A percentile compares a stretch with the other conserved stretches of the same genome.
Evolutionary conservation across 1,140 invertebrate genomes (phyloP).

Genomic region (Drosophila chauvacae): DNA sequence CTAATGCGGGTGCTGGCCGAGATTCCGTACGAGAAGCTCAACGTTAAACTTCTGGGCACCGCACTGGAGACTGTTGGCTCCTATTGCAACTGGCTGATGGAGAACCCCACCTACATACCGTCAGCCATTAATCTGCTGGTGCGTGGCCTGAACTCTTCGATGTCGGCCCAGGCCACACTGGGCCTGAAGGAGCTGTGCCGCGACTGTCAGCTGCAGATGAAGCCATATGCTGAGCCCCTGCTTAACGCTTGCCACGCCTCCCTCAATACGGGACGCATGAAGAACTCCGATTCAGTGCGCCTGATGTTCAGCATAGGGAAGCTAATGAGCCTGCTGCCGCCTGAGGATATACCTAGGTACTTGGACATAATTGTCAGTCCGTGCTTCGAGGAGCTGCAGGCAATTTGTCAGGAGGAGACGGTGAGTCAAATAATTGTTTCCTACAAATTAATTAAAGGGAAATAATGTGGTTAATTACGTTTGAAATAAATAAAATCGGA

Average conservation of each 20-base stretch:
- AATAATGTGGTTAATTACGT: too few relatives aligned
- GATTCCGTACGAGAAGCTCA: slow-evolving; percentile 88
- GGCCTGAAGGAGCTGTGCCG: slow-evolving; percentile 93
- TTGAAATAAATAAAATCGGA: background rate
- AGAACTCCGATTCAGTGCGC: slow-evolving; percentile 88
- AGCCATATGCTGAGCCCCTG: slow-evolving; percentile 90
- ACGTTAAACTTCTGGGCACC: slow-evolving; percentile 87
- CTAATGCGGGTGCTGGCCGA: slow-evolving; percentile 89
- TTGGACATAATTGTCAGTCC: slow-evolving; percentile 89
- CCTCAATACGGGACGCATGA: slow-evolving; percentile 86
- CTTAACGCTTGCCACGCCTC: slow-evolving; percentile 87
- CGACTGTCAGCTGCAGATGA: slow-evolving; percentile 90
- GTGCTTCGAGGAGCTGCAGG: slow-evolving; percentile 88
- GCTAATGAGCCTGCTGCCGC: slow-evolving; percentile 88
- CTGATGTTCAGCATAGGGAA: slow-evolving; percentile 92
- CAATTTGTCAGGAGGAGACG: slow-evolving; percentile 85
- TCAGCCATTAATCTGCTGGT: slow-evolving; percentile 88
- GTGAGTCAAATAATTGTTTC: slow-evolving; percentile 56
- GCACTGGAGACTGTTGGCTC: slow-evolving; percentile 90
- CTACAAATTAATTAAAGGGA: background rate
- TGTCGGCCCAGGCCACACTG: slow-evolving; percentile 92
- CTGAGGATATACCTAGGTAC: slow-evolving; percentile 88
- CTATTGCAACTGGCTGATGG: slow-evolving; percentile 93
- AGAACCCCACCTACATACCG: slow-evolving; percentile 86
- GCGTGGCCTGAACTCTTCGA: slow-evolving; percentile 88